phyloP scores from a whole-genome alignment of 1,140 invertebrate species.

The Lasaia peninsularis region DNA sequence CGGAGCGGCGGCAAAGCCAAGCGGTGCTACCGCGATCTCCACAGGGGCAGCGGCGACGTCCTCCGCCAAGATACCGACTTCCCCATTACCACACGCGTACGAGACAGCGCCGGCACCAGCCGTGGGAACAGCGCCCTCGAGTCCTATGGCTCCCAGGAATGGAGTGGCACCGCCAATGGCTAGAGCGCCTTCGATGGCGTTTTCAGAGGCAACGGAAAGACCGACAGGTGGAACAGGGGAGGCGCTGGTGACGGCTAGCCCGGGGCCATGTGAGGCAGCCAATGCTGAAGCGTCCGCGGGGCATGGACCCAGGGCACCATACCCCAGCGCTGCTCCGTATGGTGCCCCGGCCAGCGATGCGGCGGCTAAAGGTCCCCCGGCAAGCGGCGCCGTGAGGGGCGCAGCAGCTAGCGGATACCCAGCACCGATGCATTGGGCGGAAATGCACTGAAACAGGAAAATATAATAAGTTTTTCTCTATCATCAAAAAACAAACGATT shows the following conservation, averaged over 20 bases:
- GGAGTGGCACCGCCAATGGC: constrained; percentile 36
- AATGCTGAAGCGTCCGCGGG: constrained; percentile 14
- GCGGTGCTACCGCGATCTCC: constrained; percentile 9
- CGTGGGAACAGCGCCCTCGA: constrained; percentile 39
- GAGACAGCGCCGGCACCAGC: constrained; percentile 39
- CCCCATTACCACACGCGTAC: constrained; percentile 30
- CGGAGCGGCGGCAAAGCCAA: constrained; percentile 22
- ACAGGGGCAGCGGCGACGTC: constrained; percentile 21
- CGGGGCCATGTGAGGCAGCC: constrained; percentile 27
- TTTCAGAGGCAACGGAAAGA: constrained; percentile 30
- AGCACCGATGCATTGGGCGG: constrained; percentile 19
- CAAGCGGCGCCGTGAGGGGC: not conserved
- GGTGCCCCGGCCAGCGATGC: constrained; percentile 11
- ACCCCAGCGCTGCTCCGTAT: constrained; percentile 4
- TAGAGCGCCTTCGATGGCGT: constrained; percentile 35
- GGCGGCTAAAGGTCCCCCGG: not conserved
- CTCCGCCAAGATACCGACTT: constrained; percentile 31
- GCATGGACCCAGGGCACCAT: constrained; percentile 1
- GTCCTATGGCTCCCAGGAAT: constrained; percentile 40
- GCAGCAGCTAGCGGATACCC: constrained; percentile 5
- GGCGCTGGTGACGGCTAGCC: constrained; percentile 28
- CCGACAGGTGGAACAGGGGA: constrained; percentile 35
- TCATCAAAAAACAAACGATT: too few species aligned
- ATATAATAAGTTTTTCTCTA: too few species aligned
- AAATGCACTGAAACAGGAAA: constrained; percentile 20